Conservation (phyloP, 2,888 invertebrate species). For the Apotomis turbidana region DNA sequence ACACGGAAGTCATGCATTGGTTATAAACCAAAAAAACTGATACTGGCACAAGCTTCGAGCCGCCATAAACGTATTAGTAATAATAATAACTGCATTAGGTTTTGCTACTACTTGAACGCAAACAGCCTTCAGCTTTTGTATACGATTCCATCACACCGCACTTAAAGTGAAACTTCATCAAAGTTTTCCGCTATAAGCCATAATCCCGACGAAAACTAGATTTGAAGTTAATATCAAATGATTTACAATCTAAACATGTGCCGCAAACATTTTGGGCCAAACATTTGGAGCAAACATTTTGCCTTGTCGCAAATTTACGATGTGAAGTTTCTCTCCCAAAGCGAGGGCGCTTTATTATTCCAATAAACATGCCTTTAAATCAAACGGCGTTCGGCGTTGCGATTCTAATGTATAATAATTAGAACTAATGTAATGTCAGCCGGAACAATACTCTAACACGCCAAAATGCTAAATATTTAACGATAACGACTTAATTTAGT, state of each 20-base stretch:
- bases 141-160: not conserved
- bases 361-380: constrained; percentile 37
- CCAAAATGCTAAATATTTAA: not conserved
- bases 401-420: constrained; percentile 3
- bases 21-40: no score
- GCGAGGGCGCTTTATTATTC: constrained; percentile 28
- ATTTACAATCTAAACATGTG: constrained; percentile 39
- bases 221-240: constrained; percentile 39
- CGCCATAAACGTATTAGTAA: no score
- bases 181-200: not conserved
- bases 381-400: constrained; percentile 8
- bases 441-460: no score
- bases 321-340: constrained; percentile 32
- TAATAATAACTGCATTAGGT: no score
- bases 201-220: constrained; percentile 18
- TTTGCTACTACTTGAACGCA: not conserved
- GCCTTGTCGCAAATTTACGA: constrained; percentile 38
- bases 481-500: no score
- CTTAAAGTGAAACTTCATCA: constrained; percentile 2
- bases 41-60: no score
- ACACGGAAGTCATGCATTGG: no score
- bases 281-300: constrained; percentile 37
- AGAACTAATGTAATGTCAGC: not conserved
- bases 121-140: not conserved
- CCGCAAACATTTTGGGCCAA: constrained; percentile 35